Percentiles rank a stretch among this genome's conserved stretches.
Evolutionary conservation across 37 sponge, comb jelly and placozoan genomes (phyloP).

Genomic region (Beroe forskalii): DNA sequence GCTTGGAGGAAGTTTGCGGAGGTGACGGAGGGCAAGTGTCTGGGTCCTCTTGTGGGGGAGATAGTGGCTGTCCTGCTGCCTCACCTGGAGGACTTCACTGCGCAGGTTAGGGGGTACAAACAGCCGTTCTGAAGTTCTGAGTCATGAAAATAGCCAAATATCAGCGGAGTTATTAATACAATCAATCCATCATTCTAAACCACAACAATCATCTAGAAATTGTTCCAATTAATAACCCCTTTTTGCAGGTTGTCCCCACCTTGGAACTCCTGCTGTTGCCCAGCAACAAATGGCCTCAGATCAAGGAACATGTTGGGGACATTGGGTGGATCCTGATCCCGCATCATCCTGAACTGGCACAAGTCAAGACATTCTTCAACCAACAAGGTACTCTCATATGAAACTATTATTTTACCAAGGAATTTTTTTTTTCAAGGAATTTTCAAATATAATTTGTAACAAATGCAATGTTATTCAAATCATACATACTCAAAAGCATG

Average conservation of each 20-base stretch:
- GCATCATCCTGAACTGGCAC: not conserved
- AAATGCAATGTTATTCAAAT: too few relatives aligned
- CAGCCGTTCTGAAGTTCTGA: too few relatives aligned
- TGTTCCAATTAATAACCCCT: too few relatives aligned
- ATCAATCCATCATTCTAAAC: too few relatives aligned
- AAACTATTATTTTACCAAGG: too few relatives aligned
- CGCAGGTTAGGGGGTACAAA: constrained; percentile 25
- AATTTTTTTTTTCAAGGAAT: too few relatives aligned
- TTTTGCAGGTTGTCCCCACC: not conserved
- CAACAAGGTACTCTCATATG: too few relatives aligned
- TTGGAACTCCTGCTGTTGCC: not conserved
- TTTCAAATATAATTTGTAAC: too few relatives aligned
- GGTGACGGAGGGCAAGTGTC: not conserved
- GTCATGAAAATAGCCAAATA: too few relatives aligned
- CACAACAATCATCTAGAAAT: too few relatives aligned
- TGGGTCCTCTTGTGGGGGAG: constrained; percentile 41
- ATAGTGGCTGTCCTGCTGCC: constrained; percentile 38
- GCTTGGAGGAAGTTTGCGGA: constrained; percentile 33
- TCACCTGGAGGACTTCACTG: not conserved
- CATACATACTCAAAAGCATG: too few relatives aligned
- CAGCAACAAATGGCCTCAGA: not conserved
- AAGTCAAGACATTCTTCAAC: not conserved
- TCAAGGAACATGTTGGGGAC: constrained; percentile 16
- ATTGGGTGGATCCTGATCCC: constrained; percentile 28
- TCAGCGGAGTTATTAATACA: too few relatives aligned